phyloP scores from a whole-genome alignment of 2,797 vertebrate species.

The Mareca strepera region DNA sequence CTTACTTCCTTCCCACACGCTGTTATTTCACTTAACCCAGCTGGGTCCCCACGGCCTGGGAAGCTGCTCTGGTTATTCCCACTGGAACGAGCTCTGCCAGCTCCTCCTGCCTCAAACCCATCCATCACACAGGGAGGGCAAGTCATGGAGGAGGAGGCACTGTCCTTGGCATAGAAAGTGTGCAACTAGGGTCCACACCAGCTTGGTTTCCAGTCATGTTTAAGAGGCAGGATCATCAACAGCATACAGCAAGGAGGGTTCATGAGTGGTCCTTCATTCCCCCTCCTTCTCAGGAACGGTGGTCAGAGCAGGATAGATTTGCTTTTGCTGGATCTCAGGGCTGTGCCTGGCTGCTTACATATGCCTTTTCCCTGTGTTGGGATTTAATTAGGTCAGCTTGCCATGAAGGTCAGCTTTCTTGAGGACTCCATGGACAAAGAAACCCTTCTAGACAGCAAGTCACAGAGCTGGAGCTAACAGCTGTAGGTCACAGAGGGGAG shows the following conservation, averaged over 20 bases:
- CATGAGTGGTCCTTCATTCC: not conserved
- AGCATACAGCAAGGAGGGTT: not conserved
- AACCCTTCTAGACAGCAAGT: not conserved
- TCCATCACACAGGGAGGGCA: not conserved
- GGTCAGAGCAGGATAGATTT: not conserved
- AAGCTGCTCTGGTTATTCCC: not conserved
- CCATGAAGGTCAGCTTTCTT: not conserved
- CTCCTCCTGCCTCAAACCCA: not conserved
- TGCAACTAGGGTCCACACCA: not conserved
- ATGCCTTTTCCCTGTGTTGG: not conserved
- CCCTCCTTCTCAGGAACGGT: not conserved
- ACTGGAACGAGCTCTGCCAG: not conserved
- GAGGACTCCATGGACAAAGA: not conserved
- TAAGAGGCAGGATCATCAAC: not conserved
- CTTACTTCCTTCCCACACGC: not conserved
- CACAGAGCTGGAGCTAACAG: not conserved
- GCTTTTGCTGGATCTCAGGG: not conserved
- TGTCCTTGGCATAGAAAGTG: not conserved
- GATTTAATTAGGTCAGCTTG: not conserved
- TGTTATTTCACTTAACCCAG: not conserved
- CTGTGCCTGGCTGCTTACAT: not conserved
- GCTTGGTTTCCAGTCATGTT: not conserved
- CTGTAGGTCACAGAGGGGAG: not conserved
- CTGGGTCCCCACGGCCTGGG: not conserved
- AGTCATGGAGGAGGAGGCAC: not conserved